Conservation (phyloP, 2,888 invertebrate genomes). For the Nemotelus pantherinus region DNA sequence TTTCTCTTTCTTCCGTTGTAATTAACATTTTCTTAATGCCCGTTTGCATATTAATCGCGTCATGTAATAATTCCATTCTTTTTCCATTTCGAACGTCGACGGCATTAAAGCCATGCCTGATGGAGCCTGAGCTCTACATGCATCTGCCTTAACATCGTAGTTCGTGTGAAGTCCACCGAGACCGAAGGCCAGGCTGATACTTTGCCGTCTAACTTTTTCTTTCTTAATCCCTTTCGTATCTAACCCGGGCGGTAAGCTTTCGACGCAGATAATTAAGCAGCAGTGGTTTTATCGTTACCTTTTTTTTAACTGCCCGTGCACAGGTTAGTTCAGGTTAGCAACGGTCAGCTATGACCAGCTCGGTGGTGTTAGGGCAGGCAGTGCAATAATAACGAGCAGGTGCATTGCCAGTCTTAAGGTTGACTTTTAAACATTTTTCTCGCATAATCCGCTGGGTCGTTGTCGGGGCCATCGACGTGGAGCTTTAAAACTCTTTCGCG, state of each 20-base stretch:
- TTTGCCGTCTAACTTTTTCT: neutral
- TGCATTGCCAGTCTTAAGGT: conserved; percentile 3
- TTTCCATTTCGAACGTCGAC: neutral
- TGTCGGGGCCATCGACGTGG: too few species aligned
- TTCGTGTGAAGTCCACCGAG: neutral
- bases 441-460: too few species aligned
- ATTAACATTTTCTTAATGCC: conserved; percentile 24
- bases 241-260: neutral
- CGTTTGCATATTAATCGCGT: neutral
- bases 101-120: too few species aligned
- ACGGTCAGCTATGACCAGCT: neutral
- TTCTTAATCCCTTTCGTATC: neutral
- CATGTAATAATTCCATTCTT: conserved; percentile 15
- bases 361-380: neutral
- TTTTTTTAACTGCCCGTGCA: neutral
- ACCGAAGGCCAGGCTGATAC: neutral
- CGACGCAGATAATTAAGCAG: conserved; percentile 33
- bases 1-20: neutral
- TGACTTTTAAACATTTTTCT: too few species aligned
- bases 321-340: neutral
- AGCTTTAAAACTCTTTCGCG: too few species aligned
- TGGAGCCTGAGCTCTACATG: too few species aligned
- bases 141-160: neutral
- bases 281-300: conserved; percentile 12
- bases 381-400: neutral